Conservation (phyloP, 1,140 invertebrate genomes). For the Steinernema feltiae region DNA sequence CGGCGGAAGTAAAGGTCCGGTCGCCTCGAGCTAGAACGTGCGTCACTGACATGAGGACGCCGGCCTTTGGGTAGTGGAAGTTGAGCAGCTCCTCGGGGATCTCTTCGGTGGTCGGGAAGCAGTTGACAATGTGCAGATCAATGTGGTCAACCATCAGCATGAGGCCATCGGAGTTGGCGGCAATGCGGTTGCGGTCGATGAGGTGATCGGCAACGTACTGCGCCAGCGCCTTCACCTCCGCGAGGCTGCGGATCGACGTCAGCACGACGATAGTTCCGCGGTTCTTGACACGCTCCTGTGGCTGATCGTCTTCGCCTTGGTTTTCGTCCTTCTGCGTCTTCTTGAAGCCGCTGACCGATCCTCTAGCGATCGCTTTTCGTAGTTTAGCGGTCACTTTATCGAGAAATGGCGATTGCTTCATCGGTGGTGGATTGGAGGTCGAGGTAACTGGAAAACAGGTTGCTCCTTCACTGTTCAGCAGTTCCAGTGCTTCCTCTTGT, state of each 20-base stretch:
- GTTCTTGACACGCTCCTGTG: too few species aligned
- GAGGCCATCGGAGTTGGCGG: neutral
- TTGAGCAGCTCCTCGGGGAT: neutral
- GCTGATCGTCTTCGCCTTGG: too few species aligned
- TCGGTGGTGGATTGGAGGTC: neutral
- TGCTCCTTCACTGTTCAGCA: neutral
- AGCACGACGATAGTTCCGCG: neutral
- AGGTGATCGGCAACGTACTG: neutral
- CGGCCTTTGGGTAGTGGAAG: neutral
- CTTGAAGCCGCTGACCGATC: neutral
- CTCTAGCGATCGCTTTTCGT: neutral
- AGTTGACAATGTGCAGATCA: neutral
- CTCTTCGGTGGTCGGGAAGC: neutral
- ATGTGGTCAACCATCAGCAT: neutral
- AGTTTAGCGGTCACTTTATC: neutral
- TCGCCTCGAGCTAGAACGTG: neutral
- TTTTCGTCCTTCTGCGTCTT: neutral
- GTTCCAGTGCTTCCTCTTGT: neutral
- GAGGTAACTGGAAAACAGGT: neutral
- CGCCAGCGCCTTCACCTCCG: neutral
- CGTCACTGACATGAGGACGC: neutral
- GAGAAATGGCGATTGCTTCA: neutral
- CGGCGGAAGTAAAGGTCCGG: neutral
- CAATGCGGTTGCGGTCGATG: neutral
- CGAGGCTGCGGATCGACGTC: neutral